Evolutionary conservation across 2,113 vertebrate genomes (phyloP), one percentile per base, ranked within the genome.

Genomic region (Anhinga rufa): DNA sequence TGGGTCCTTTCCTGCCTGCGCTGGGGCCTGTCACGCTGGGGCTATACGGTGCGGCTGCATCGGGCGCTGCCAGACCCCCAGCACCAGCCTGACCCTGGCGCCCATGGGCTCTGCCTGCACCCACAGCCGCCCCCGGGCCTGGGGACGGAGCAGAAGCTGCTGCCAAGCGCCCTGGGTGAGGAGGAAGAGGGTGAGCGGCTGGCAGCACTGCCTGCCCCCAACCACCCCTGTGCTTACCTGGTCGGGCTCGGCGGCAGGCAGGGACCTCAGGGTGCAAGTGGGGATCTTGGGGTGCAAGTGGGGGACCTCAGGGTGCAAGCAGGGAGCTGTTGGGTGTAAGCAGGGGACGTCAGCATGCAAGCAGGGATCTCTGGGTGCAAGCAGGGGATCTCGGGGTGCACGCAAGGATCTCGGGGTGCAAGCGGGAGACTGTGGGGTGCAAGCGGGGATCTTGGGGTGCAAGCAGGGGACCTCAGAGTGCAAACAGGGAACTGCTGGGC

Each of bases 201-300:
- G 64, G n/a, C 38, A 21, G 38, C n/a, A 2, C 4, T 26, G 26
- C 34, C 31, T 29, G 55, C 54, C 36, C 36, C n/a, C 20, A 3
- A 36, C 3, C n/a, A 15, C 79, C 40, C 6, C 52, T 17, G 26
- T 6, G 64, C 96, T 96, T 94, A 96, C 96, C 97, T 95, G 93
- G 21, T 40, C 11, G 24, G 62, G 26, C 12, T 32, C 6, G 10
- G 48, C 2, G 9, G 51, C 77, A 32, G 44, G 32, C 4, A 5
- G 61, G 36, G 25, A 26, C n/a, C 38, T 42, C 28, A 2, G 34
- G 58, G 44, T 10, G 76, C 54, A 11, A 16, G 29, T 3, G 24
- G 54, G 52, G 40, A 32, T 26, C 18, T 20, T 6, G 17, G 48
- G 75, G 61, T 16, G 32, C 13, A 15, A 64, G 46, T 9, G 3